These are phyloP conservation scores for Conger conger DNA, from an alignment of 2,113 vertebrate genomes.

Conservation along the genomic window DNA sequence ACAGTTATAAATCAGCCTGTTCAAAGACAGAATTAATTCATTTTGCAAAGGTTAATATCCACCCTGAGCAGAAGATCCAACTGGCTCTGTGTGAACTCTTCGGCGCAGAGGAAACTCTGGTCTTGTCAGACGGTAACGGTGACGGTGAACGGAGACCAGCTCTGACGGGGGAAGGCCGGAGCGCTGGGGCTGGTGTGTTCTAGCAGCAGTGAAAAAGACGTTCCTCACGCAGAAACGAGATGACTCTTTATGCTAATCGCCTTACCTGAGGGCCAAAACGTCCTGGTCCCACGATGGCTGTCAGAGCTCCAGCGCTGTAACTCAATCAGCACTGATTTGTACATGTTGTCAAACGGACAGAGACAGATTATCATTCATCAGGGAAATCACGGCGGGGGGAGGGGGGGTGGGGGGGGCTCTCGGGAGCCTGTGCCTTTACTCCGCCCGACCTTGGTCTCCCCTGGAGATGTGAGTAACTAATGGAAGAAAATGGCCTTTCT, in stretches of 20 bases:
- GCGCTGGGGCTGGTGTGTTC: neutral
- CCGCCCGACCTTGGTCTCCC: neutral
- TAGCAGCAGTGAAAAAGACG: conserved; percentile 26
- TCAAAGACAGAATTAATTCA: neutral
- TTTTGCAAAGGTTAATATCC: neutral
- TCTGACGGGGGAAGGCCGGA: conserved; percentile 12
- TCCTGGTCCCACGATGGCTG: conserved; percentile 39
- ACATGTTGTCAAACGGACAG: conserved; percentile 48
- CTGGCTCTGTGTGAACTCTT: neutral
- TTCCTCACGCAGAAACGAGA: conserved; percentile 39
- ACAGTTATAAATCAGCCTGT: neutral
- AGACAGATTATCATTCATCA: conserved; percentile 38
- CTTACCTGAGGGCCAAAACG: conserved; percentile 51
- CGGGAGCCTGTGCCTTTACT: neutral
- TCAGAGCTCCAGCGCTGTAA: conserved; percentile 49
- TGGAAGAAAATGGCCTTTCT: neutral
- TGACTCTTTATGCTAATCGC: conserved; percentile 53
- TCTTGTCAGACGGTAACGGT: neutral
- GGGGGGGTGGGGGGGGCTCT: neutral
- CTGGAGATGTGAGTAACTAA: neutral
- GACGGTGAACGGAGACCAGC: neutral
- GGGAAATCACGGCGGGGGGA: conserved; percentile 40
- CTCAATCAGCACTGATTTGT: conserved; percentile 57
- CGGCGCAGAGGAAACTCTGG: neutral
- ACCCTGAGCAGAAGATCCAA: neutral